Evolutionary conservation across 2,888 invertebrate species (phyloP), one percentile per base, ranked within the genome.

Genomic region (Drosophila recens): DNA sequence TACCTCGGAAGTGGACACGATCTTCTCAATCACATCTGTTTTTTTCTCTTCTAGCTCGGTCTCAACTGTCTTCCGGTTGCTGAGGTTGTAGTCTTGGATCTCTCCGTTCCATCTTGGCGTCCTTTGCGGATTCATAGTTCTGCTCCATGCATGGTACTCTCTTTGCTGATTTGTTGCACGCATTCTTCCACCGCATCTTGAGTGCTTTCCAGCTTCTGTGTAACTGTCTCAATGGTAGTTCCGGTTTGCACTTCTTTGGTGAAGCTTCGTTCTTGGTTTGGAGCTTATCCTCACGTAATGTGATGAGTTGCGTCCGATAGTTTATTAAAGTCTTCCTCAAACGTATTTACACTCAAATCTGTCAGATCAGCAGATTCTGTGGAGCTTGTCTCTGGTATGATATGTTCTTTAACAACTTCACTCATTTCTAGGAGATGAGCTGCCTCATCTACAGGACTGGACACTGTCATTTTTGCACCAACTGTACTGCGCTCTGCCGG

Each of bases 361-460:
- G 52, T 10, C 15, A 63, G 20, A 2, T 34, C 46, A 42, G 58
- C 15, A 23, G 45, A 53, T 23, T 20, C 48, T 13, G 49, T 36
- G 9, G 43, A 38, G 10, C 36, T 48, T 38, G 45, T 53, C 9
- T 52, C 51, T 36, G 53, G 23, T 36, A 45, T 74, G 74, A 74
- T 82, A 82, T 82, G 53, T 76, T 83, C 59, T 69, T 75, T 48
- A 23, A 61, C 58, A 10, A 59, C 48, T 30, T 75, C 64, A 27
- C 40, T 56, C 15, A 67, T 61, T 23, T 79, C 69, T 2, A 78
- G 53, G n/a, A 59, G 15, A 11, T 42, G 43, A 6, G 58, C 40
- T 5, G 84, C 82, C 40, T 82, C 82, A 61, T 82, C 86, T 6
- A 90, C 79, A 8, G 90, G 90, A 9, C 83, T 84, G 0, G 90